Conservation (phyloP, 2,113 vertebrate genomes). For the Procavia capensis region DNA sequence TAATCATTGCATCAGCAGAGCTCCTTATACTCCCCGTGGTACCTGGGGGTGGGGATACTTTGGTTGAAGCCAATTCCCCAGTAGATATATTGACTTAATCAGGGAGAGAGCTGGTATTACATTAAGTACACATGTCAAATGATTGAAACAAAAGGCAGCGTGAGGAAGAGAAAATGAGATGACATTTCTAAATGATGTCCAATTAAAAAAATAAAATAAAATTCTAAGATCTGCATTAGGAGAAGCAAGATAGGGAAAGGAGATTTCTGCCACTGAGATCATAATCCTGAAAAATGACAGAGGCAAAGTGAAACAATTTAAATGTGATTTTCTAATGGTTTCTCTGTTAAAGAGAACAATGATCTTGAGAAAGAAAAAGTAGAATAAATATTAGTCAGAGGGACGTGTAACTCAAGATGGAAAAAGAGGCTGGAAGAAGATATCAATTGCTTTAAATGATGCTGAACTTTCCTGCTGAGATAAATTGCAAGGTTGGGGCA, state of each 20-base stretch:
- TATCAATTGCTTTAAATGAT: conserved; percentile 50
- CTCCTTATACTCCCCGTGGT: not conserved
- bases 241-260: not conserved
- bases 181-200: not conserved
- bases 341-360: conserved; percentile 43
- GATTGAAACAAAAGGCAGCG: not conserved
- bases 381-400: conserved; percentile 55
- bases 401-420: conserved; percentile 34
- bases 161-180: not conserved
- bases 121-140: not conserved
- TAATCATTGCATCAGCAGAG: not conserved
- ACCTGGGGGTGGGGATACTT: not conserved
- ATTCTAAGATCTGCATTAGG: not conserved
- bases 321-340: conserved; percentile 30
- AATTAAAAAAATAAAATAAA: too few species aligned
- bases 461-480: conserved; percentile 20
- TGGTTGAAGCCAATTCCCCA: not conserved
- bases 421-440: not conserved
- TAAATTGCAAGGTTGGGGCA: conserved; percentile 59
- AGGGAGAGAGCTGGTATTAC: not conserved
- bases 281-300: not conserved
- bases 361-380: conserved; percentile 1
- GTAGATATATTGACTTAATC: not conserved
- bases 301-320: conserved; percentile 9
- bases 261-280: not conserved